These are phyloP conservation scores for Bicyclus anynana DNA, from an alignment of 1,140 invertebrate species.

Conservation along the genomic window DNA sequence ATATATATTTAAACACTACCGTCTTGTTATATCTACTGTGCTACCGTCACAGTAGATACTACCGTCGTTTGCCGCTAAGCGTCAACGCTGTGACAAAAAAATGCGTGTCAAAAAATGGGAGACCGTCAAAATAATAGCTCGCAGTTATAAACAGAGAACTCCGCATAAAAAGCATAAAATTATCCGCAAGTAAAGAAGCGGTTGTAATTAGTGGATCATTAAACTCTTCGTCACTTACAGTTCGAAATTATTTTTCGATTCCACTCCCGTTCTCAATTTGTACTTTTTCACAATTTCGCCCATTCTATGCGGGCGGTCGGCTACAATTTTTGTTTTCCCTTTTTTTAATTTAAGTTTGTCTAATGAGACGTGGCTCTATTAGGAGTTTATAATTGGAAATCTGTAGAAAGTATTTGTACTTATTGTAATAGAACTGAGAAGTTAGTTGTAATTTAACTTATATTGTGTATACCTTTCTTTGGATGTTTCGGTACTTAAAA, in stretches of 20 bases:
- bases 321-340: background rate
- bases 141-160: background rate
- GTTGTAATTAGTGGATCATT: slow-evolving; percentile 26
- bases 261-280: slow-evolving; percentile 13
- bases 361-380: background rate
- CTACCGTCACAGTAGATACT: too few relatives aligned
- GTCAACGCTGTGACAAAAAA: too few relatives aligned
- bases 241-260: slow-evolving; percentile 8
- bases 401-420: background rate
- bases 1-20: too few relatives aligned
- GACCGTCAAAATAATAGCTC: background rate
- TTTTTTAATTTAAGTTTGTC: background rate
- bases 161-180: slow-evolving; percentile 10
- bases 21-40: too few relatives aligned
- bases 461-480: background rate
- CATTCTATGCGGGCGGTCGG: background rate
- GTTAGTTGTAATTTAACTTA: background rate
- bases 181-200: slow-evolving; percentile 12
- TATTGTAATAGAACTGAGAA: background rate
- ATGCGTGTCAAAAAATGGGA: background rate
- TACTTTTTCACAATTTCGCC: background rate
- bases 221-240: slow-evolving; percentile 19
- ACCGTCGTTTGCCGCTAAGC: too few relatives aligned
- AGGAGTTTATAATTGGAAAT: background rate
- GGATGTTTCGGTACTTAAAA: too few relatives aligned